Evolutionary conservation across 2,113 vertebrate genomes (phyloP).

Genomic region (Solenodon paradoxus): DNA sequence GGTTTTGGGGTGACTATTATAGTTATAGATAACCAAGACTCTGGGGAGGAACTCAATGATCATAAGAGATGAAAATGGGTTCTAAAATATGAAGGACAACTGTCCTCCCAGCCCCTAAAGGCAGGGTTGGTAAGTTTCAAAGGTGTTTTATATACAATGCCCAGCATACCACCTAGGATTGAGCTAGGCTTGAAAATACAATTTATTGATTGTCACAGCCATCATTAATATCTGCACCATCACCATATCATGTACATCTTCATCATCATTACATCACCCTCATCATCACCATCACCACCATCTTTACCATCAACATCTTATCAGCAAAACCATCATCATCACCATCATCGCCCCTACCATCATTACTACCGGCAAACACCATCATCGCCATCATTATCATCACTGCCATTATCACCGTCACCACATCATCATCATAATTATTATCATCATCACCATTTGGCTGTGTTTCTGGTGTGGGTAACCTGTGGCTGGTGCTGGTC

Average conservation of each 20-base stretch:
- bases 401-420: neutral
- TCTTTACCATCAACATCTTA: rapidly evolving
- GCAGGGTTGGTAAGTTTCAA: neutral
- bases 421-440: neutral
- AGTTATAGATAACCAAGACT: neutral
- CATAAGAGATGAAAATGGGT: neutral
- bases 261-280: neutral
- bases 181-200: neutral
- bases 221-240: neutral
- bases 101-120: neutral
- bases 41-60: neutral
- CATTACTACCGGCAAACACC: neutral
- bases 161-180: neutral
- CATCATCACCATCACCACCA: rapidly evolving
- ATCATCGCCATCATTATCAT: neutral
- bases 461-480: neutral
- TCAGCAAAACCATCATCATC: rapidly evolving
- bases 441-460: too few species aligned
- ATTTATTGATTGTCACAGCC: neutral
- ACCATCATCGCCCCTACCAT: rapidly evolving
- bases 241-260: neutral
- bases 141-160: neutral
- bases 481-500: neutral
- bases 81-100: neutral
- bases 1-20: neutral